Evolutionary conservation across 2,113 vertebrate species (phyloP).

Genomic region (Sitta europaea): DNA sequence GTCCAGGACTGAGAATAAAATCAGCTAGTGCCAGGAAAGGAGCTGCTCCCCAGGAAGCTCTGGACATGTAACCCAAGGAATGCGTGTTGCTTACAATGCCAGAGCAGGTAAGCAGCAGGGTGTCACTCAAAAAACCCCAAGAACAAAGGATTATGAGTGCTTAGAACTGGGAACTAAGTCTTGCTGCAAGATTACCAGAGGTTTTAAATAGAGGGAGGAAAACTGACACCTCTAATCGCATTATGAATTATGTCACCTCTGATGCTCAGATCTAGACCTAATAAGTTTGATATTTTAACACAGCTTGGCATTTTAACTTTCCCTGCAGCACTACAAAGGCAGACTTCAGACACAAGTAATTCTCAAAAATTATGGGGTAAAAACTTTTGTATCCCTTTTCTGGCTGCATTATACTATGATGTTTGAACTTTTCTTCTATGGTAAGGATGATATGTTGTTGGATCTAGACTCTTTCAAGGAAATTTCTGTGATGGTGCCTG

Average conservation of each 20-base stretch:
- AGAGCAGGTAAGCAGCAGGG: not conserved
- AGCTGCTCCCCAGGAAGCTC: not conserved
- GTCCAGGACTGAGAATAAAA: not conserved
- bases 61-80: not conserved
- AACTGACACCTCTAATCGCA: not conserved
- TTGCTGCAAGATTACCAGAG: not conserved
- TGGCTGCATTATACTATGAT: not conserved
- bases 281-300: not conserved
- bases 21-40: not conserved
- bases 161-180: not conserved
- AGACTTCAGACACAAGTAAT: not conserved
- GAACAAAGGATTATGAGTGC: not conserved
- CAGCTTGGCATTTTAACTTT: not conserved
- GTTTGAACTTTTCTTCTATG: not conserved
- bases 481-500: not conserved
- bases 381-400: not conserved
- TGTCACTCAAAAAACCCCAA: not conserved
- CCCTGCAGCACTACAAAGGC: not conserved
- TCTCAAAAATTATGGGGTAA: not conserved
- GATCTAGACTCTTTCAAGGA: not conserved
- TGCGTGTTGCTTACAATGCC: not conserved
- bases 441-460: not conserved
- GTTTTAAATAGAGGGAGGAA: not conserved
- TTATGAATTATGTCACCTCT: not conserved
- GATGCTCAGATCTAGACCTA: not conserved